Percentiles rank a stretch among this genome's conserved stretches.
Conservation (phyloP, 2,113 vertebrate species). For the Tachysurus vachellii region DNA sequence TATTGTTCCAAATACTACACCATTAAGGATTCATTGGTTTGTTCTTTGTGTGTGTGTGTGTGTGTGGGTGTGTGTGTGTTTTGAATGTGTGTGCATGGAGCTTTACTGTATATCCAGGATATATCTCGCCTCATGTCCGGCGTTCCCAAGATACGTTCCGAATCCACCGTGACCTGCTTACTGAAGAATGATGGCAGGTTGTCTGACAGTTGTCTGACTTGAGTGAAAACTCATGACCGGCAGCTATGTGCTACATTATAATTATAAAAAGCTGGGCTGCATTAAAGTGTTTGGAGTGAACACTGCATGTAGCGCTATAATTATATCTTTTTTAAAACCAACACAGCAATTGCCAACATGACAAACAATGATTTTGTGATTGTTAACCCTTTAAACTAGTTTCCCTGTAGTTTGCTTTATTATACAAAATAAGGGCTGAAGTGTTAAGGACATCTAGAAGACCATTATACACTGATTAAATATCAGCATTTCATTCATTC, state of each 20-base stretch:
- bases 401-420: too few relatives aligned
- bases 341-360: neutral
- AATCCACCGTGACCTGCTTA: neutral
- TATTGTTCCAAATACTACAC: neutral
- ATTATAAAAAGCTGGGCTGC: neutral
- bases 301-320: neutral
- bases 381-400: neutral
- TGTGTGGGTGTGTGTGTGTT: neutral
- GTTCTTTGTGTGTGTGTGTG: neutral
- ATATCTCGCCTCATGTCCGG: neutral
- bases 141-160: neutral
- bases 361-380: neutral
- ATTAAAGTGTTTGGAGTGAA: neutral
- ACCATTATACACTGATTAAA: too few relatives aligned
- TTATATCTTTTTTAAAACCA: neutral
- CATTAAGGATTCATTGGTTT: neutral
- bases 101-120: neutral
- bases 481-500: too few relatives aligned
- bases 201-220: conserved; percentile 2
- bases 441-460: too few relatives aligned
- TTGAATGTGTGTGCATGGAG: neutral
- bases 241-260: neutral
- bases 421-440: too few relatives aligned
- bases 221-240: neutral
- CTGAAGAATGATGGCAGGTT: neutral